Conservation (phyloP, 2,888 invertebrate species). For the Pyrrhia umbra region DNA sequence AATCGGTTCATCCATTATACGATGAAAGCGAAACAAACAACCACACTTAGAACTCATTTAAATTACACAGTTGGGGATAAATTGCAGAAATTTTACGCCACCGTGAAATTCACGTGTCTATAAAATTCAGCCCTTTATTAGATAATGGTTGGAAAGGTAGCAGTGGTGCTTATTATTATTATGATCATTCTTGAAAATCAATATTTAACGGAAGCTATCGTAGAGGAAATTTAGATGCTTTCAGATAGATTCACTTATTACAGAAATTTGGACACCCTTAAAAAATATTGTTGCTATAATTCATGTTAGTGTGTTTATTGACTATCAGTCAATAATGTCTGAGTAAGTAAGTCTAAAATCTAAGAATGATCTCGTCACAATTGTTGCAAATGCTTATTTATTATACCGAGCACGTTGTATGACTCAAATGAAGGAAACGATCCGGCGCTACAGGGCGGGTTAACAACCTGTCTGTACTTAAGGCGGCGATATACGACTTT, state of each 20-base stretch:
- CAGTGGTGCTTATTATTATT: background rate
- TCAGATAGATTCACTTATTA: no score
- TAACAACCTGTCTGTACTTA: constrained; percentile 47
- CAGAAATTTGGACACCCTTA: no score
- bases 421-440: constrained; percentile 58
- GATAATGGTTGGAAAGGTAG: background rate
- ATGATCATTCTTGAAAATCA: background rate
- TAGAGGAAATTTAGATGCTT: no score
- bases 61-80: background rate
- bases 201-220: no score
- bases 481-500: no score
- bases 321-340: no score
- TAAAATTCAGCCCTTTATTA: background rate
- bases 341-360: constrained; percentile 15
- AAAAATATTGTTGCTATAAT: background rate
- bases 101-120: background rate
- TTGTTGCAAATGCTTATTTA: constrained; percentile 55
- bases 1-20: no score
- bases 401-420: constrained; percentile 56
- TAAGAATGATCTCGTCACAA: constrained; percentile 57
- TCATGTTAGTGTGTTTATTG: background rate
- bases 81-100: background rate
- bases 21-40: no score
- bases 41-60: no score
- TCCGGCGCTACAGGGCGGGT: constrained; percentile 53